Conservation (phyloP, 2,888 invertebrate species). For the Drosophila differens region DNA sequence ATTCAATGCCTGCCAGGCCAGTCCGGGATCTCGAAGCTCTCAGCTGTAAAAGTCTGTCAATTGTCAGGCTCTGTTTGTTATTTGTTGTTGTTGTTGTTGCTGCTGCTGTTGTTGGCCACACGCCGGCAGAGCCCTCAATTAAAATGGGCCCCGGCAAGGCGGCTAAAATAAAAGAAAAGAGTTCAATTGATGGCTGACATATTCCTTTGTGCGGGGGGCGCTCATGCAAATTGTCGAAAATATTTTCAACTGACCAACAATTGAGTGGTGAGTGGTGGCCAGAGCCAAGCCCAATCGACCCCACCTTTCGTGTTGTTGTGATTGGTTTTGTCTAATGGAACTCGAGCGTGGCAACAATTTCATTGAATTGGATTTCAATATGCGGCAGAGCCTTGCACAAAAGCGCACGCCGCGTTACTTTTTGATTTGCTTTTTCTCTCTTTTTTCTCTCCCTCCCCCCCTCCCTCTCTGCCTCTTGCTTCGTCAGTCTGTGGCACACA, state of each 20-base stretch:
- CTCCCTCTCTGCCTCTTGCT: background rate
- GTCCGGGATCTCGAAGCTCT: conserved; percentile 24
- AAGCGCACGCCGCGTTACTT: conserved; percentile 56
- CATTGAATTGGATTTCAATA: conserved; percentile 84
- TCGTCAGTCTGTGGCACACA: conserved; percentile 39
- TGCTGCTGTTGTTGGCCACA: conserved; percentile 69
- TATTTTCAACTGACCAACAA: conserved; percentile 80
- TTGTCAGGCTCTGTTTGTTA: conserved; percentile 54
- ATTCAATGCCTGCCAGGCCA: conserved; percentile 59
- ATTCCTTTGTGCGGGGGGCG: conserved; percentile 67
- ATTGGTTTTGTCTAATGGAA: conserved; percentile 84
- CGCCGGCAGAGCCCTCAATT: conserved; percentile 76
- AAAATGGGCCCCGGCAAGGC: conserved; percentile 64
- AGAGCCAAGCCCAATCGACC: background rate
- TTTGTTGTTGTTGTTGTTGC: conserved; percentile 44
- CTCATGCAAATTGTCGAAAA: conserved; percentile 81
- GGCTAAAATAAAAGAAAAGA: conserved; percentile 66
- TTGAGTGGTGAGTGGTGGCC: conserved; percentile 57
- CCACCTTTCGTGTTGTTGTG: conserved; percentile 71
- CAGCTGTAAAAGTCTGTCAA: conserved; percentile 59
- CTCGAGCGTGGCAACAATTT: conserved; percentile 80
- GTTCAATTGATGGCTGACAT: conserved; percentile 81
- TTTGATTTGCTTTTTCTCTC: conserved; percentile 59
- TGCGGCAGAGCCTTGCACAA: conserved; percentile 46
- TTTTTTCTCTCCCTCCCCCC: background rate